These are phyloP conservation scores for Balaenoptera acutorostrata DNA, from an alignment of 2,113 vertebrate genomes.

Conservation along the genomic window DNA sequence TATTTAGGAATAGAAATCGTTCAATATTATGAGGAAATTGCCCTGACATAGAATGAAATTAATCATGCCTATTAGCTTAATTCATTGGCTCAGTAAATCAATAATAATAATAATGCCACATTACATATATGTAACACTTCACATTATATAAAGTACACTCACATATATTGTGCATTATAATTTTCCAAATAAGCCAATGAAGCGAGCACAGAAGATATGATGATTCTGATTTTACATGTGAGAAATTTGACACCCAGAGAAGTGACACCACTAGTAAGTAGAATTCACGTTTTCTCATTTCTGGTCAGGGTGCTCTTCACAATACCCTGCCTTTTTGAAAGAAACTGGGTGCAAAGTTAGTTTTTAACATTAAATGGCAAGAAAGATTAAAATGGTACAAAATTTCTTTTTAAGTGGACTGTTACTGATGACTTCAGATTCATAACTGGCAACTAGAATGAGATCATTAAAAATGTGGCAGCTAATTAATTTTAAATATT, in stretches of 20 bases:
- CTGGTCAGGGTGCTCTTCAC: background rate
- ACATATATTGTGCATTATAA: background rate
- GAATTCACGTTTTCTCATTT: background rate
- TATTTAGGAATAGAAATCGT: constrained; percentile 5
- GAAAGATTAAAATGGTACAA: background rate
- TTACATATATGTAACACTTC: background rate
- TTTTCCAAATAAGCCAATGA: background rate
- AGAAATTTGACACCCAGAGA: background rate
- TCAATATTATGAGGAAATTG: background rate
- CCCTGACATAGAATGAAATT: background rate
- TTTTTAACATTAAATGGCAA: background rate
- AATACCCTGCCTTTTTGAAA: background rate
- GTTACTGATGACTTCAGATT: background rate
- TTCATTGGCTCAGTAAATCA: background rate
- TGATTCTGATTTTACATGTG: background rate
- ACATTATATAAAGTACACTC: background rate
- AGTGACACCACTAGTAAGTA: background rate
- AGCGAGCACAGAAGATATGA: background rate
- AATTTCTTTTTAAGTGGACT: background rate
- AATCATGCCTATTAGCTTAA: background rate
- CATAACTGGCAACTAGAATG: background rate
- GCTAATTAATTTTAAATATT: background rate
- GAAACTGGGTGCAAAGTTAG: background rate
- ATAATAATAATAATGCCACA: background rate
- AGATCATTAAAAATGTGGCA: background rate